Conservation (phyloP, 2,113 vertebrate species). For the Ranitomeya imitator region DNA sequence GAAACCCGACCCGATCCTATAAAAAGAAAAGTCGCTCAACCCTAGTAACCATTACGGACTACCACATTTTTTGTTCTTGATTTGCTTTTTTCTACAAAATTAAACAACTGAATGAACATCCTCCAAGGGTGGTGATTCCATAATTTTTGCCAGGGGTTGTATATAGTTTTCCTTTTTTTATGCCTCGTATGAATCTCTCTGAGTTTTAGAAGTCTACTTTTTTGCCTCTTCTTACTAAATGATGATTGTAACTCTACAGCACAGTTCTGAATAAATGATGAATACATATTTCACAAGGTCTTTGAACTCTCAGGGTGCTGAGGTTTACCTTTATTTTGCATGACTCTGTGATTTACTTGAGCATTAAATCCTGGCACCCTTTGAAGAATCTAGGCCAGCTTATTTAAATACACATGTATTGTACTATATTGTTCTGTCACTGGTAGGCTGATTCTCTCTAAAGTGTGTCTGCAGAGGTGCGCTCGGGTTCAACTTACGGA, state of each 20-base stretch:
- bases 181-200: no score
- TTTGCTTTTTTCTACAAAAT: no score
- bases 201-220: background rate
- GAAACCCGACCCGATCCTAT: no score
- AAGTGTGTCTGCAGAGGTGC: background rate
- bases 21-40: no score
- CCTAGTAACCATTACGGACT: no score
- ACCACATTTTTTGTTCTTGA: no score
- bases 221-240: background rate
- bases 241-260: background rate
- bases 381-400: background rate
- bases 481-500: background rate
- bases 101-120: no score
- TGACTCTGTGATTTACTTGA: background rate
- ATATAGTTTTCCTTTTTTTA: no score
- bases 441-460: background rate
- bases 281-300: background rate
- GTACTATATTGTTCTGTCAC: background rate
- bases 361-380: background rate
- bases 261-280: background rate
- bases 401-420: constrained; percentile 18
- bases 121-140: no score
- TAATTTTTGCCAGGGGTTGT: no score
- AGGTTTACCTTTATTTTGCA: background rate
- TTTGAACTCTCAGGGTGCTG: background rate